These are phyloP conservation scores for Felis chaus DNA, from an alignment of 2,113 vertebrate genomes.

Conservation along the genomic window DNA sequence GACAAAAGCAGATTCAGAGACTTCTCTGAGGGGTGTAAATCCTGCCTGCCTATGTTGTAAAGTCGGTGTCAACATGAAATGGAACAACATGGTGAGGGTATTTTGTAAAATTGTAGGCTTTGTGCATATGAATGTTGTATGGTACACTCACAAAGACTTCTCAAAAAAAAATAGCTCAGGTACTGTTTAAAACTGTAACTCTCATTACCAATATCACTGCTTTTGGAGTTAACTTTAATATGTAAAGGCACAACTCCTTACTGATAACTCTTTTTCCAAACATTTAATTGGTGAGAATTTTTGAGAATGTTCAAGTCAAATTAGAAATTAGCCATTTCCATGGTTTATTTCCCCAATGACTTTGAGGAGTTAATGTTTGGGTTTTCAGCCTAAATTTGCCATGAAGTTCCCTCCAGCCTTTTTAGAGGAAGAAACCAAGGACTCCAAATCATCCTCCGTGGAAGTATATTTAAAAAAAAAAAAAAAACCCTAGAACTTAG, in stretches of 20 bases:
- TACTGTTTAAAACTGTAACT: background rate
- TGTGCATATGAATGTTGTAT: background rate
- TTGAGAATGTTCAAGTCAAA: background rate
- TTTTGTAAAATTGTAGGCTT: background rate
- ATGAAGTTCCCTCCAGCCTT: background rate
- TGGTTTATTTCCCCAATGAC: background rate
- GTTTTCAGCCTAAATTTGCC: conserved; percentile 3
- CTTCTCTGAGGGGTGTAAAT: background rate
- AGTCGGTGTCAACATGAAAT: background rate
- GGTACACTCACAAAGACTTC: background rate
- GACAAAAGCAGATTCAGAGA: background rate
- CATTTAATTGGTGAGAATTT: background rate
- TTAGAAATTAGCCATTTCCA: background rate
- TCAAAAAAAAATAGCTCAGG: background rate
- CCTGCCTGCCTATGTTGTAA: background rate
- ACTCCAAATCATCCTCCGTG: background rate
- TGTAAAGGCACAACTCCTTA: background rate
- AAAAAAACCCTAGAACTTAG: background rate
- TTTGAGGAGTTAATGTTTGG: background rate
- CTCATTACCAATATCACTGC: background rate
- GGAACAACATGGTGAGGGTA: fast-evolving
- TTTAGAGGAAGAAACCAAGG: background rate
- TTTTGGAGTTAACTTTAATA: background rate
- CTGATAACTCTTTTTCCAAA: background rate
- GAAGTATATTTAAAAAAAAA: background rate